A percentile compares a stretch with the other conserved stretches of the same genome.
These are phyloP conservation scores for Valencia hispanica DNA, from an alignment of 2,797 vertebrate genomes.

Conservation along the genomic window DNA sequence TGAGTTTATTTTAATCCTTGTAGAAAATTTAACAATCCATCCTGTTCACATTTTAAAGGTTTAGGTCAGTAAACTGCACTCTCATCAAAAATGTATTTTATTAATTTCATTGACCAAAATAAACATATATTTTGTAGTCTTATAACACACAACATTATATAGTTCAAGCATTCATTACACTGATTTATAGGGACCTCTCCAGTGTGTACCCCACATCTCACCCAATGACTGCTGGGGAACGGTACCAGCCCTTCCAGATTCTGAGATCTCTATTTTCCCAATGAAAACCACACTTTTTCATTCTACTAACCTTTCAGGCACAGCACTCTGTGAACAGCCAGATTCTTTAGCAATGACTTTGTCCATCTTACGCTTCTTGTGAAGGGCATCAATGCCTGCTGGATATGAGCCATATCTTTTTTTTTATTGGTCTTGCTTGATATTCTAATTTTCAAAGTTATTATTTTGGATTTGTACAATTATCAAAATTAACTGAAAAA, in stretches of 20 bases:
- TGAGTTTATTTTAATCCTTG: no score
- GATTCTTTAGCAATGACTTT: not conserved
- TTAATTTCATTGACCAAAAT: not conserved
- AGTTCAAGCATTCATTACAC: not conserved
- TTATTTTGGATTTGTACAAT: not conserved
- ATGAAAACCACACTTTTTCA: not conserved
- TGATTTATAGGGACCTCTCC: not conserved
- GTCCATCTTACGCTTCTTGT: not conserved
- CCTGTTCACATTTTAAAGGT: not conserved
- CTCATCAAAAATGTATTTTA: not conserved
- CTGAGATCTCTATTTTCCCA: not conserved
- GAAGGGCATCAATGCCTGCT: not conserved
- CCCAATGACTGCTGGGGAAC: not conserved
- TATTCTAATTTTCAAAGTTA: not conserved
- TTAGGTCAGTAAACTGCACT: not conserved
- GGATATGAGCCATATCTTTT: not conserved
- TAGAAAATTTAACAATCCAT: not conserved
- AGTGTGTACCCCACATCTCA: not conserved
- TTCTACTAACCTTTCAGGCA: not conserved
- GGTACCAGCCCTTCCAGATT: not conserved
- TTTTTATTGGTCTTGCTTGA: not conserved
- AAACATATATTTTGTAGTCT: not conserved
- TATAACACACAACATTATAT: not conserved
- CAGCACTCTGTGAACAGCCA: not conserved
- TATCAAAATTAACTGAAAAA: not conserved